phyloP scores from a whole-genome alignment of 2,113 vertebrate genomes.

The Blennius ocellaris region DNA sequence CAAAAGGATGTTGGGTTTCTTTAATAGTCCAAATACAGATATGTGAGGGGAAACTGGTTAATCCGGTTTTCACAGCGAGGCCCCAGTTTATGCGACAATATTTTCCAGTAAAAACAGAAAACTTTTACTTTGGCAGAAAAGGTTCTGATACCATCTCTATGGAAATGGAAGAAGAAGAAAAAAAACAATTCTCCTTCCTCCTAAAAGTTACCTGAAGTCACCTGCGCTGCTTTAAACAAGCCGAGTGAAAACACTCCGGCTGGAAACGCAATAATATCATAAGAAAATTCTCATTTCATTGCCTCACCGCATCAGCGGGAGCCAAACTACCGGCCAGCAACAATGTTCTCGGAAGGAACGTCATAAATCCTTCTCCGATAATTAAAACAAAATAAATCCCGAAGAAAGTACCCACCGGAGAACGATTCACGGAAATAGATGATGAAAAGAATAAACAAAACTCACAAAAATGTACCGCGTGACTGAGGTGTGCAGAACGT shows the following conservation, averaged over 20 bases:
- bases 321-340: slow-evolving; percentile 57
- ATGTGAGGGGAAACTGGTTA: too few species aligned
- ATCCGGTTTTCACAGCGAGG: too few species aligned
- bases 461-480: slow-evolving; percentile 34
- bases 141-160: too few species aligned
- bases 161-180: too few species aligned
- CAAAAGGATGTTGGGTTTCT: too few species aligned
- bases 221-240: too few species aligned
- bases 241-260: slow-evolving; percentile 48
- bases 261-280: slow-evolving; percentile 66
- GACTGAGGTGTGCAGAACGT: slow-evolving; percentile 29
- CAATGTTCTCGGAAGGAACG: slow-evolving; percentile 42
- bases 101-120: too few species aligned
- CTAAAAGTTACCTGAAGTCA: too few species aligned
- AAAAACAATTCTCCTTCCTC: too few species aligned
- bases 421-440: slow-evolving; percentile 58
- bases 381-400: slow-evolving; percentile 79
- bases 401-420: slow-evolving; percentile 44
- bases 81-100: too few species aligned
- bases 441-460: slow-evolving; percentile 50
- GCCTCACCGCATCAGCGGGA: slow-evolving; percentile 34
- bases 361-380: slow-evolving; percentile 65
- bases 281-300: slow-evolving; percentile 62
- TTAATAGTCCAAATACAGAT: too few species aligned
- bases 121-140: too few species aligned